Base-by-base conservation (phyloP, 2,797 vertebrate species). In the Sebastes trivittatus region DNA sequence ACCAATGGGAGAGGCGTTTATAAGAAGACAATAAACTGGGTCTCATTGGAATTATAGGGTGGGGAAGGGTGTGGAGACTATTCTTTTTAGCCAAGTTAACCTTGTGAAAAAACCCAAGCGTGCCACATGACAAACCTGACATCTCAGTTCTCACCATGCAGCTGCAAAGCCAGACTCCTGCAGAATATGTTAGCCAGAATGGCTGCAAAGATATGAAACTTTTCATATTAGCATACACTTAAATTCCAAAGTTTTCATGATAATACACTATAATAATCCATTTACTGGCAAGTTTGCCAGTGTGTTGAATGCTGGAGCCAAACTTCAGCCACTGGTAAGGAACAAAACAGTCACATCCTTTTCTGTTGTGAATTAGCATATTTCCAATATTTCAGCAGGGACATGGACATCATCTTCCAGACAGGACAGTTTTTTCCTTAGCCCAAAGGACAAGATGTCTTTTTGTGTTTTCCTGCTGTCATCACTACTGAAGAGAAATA, bases 11-110 rank as follows among this genome's bases (percentile, higher is more conserved):
- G 84, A 91, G 86, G 82, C 82, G 23, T 87, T 93, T 90, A 88
- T 88, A 91, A 92, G 87, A 89, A 87, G 77, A 93, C 93, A 93
- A 92, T 94, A 92, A 93, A 93, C 52, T 38, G 70, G 62, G 72
- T 91, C 84, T 82, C 6, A 68, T n/a, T n/a, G 75, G 84, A 92
- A 93, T 94, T 91, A 90, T 4, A 92, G 91, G 90, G 88, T 82
- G 87, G 81, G 76, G 77, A 88, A 79, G 93, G 93, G 92, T 83
- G 92, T 90, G 92, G 87, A 80, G 77, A 59, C 52, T 75, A 29
- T 88, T 89, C 75, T 77, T 80, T 75, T 87, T 38, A 75, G 82
- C 84, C 73, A 84, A 85, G 68, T 72, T 73, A 83, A 81, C 81
- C 75, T 63, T 81, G 72, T 84, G 82, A 84, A 90, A 86, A 88